Evolutionary conservation across 1,140 invertebrate genomes (phyloP), one percentile per base, ranked within the genome.

Genomic region (Drosophila rhopaloa): DNA sequence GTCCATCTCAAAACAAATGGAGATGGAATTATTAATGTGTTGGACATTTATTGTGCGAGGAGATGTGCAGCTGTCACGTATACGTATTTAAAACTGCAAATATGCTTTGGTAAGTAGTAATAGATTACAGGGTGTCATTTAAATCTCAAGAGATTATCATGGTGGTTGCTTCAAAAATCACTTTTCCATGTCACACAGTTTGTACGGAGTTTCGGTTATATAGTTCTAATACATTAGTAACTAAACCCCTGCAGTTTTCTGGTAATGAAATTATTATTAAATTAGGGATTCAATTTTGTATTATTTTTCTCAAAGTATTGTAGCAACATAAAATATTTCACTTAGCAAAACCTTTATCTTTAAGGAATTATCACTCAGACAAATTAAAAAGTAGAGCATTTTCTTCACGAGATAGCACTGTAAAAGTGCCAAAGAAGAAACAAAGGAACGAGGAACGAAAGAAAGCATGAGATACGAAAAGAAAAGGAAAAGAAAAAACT

Each of bases 1-100:
- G 66, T 48, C 65, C 75, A 66, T 86, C 19, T 67, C 68, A 63
- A 80, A 80, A 70, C 76, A 70, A 80, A 66, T 76, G 75, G 41
- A 48, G n/a, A 57, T 44, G 62, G 48, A 70, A 70, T 88, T 82
- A 88, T 76, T 86, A 70, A 86, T 86, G 60, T 57, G 47, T 43
- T 86, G 76, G 27, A 72, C 55, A 72, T 46, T 59, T 71, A 9
- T 27, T 51, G 27, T 14, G 8, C 37, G 27, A 56, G 53, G 29
- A 48, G 47, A 59, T 59, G 50, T 16, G n/a, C 50, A 37, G 50
- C n/a, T 53, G 50, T 53, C 50, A 51, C 48, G 32, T 37, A 0
- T 37, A 16, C 4, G 19, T 37, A 19, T 2, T 53, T 16, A 37
- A 37, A 37, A 2, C 9, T 2, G 10, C 14, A n/a, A 19, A 40